Percentiles rank a stretch among this genome's conserved stretches.
Conservation (phyloP, 2,888 invertebrate species). For the Leucozona laternaria region DNA sequence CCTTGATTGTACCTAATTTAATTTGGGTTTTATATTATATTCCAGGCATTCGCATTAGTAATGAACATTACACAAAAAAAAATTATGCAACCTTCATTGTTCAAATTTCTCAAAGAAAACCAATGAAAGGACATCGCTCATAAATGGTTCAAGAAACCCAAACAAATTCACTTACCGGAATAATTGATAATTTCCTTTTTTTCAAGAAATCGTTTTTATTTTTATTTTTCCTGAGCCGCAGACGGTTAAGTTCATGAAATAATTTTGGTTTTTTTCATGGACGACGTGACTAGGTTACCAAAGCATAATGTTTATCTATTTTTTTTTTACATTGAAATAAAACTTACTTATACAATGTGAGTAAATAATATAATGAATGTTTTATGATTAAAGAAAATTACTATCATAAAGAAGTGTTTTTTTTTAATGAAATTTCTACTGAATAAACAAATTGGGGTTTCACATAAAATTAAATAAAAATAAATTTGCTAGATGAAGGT, state of each 20-base stretch:
- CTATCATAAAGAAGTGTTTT: neutral
- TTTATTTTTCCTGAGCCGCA: conserved; percentile 17
- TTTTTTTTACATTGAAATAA: neutral
- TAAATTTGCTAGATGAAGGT: neutral
- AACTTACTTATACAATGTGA: conserved; percentile 9
- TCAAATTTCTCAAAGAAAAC: conserved; percentile 39
- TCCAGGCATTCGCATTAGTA: neutral
- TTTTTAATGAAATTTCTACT: neutral
- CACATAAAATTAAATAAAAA: neutral
- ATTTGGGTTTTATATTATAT: neutral
- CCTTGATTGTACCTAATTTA: conserved; percentile 4
- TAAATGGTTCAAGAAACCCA: conserved; percentile 14
- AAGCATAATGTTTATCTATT: conserved; percentile 1
- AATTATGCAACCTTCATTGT: neutral
- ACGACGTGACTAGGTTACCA: conserved; percentile 54
- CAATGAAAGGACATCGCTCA: conserved; percentile 27
- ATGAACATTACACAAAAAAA: neutral
- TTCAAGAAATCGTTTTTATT: conserved; percentile 18
- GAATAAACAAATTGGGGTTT: neutral
- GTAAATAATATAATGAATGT: conserved; percentile 16
- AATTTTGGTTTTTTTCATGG: conserved; percentile 14
- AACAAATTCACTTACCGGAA: conserved; percentile 39
- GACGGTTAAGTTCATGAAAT: conserved; percentile 32
- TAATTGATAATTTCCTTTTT: conserved; percentile 67
- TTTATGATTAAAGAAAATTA: conserved; percentile 28